A percentile compares a stretch with the other conserved stretches of the same genome.
Evolutionary conservation across 2,113 vertebrate genomes (phyloP).

Genomic region (Nipponia nippon): DNA sequence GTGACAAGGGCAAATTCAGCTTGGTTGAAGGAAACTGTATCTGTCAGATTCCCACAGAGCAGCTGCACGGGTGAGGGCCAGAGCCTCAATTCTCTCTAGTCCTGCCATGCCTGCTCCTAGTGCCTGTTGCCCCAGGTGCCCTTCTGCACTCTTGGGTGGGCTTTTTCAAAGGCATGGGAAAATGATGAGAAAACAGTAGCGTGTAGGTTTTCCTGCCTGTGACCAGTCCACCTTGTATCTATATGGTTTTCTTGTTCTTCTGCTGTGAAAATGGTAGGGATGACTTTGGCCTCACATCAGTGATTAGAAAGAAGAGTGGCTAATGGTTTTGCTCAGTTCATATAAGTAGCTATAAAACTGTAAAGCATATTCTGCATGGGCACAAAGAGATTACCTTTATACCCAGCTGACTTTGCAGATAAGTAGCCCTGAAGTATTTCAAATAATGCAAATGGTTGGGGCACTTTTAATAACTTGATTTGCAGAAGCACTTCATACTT

Average conservation of each 20-base stretch:
- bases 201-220: neutral
- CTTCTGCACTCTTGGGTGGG: neutral
- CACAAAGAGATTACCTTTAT: neutral
- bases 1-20: neutral
- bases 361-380: neutral
- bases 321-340: neutral
- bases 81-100: neutral
- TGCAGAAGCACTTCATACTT: neutral
- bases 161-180: neutral
- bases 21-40: fast-evolving
- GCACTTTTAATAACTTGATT: neutral
- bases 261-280: neutral
- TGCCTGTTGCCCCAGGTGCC: neutral
- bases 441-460: neutral
- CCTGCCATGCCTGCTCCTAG: neutral
- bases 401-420: neutral
- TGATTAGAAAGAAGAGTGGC: neutral
- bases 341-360: neutral
- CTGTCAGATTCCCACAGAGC: neutral
- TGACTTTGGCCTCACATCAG: neutral
- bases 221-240: neutral
- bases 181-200: neutral
- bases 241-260: neutral
- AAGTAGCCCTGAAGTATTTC: neutral
- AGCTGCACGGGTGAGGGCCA: fast-evolving